A percentile compares a stretch with the other conserved stretches of the same genome.
Conservation (phyloP, 1,140 invertebrate species). For the Arion vulgaris region DNA sequence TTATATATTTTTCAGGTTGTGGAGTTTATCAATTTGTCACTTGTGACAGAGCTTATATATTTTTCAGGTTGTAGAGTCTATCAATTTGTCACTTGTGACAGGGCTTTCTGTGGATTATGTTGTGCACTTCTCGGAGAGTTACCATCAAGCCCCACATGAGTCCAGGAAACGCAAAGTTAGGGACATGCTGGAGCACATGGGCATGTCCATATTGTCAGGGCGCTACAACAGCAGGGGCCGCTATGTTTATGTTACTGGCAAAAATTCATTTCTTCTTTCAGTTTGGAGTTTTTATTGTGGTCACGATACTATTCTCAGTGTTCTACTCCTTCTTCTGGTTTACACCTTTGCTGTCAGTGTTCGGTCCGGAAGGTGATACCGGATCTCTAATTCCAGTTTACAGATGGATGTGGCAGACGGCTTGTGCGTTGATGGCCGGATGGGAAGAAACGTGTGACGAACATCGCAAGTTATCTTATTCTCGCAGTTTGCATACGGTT, state of each 20-base stretch:
- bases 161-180: constrained; percentile 51
- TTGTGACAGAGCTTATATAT: no score
- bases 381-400: constrained; percentile 49
- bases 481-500: neutral
- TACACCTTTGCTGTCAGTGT: constrained; percentile 52
- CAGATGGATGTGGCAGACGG: constrained; percentile 32
- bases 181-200: constrained; percentile 66
- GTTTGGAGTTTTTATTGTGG: constrained; percentile 66
- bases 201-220: constrained; percentile 61
- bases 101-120: constrained; percentile 69
- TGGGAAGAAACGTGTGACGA: neutral
- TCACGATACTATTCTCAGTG: constrained; percentile 64
- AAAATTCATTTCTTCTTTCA: constrained; percentile 60
- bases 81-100: constrained; percentile 66
- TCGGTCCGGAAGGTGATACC: constrained; percentile 56
- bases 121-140: constrained; percentile 68
- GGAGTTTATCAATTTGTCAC: no score
- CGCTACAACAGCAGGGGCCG: constrained; percentile 59
- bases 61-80: constrained; percentile 53
- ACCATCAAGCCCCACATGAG: constrained; percentile 52
- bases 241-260: constrained; percentile 61
- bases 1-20: no score
- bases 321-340: constrained; percentile 60
- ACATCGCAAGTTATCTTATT: neutral
- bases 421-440: neutral